phyloP scores from a whole-genome alignment of 2,888 invertebrate genomes.

The Phaedon cochleariae region DNA sequence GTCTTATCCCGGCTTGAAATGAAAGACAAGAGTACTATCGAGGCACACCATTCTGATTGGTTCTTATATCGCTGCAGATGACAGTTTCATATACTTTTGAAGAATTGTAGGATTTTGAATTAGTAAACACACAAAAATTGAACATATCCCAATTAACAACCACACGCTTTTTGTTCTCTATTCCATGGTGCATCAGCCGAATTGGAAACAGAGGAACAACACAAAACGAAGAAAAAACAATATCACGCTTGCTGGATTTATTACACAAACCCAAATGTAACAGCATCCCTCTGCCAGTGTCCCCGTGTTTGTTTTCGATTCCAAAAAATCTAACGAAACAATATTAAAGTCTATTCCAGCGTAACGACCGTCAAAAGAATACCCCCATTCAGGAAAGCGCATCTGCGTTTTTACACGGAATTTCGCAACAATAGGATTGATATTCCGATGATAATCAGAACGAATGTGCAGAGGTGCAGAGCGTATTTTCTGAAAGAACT shows the following conservation, averaged over 20 bases:
- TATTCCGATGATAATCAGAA: constrained; percentile 1
- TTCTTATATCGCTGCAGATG: too few relatives aligned
- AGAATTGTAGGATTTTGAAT: too few relatives aligned
- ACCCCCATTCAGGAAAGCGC: constrained; percentile 23
- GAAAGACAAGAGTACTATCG: too few relatives aligned
- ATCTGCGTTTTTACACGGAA: constrained; percentile 32
- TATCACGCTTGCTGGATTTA: constrained; percentile 13
- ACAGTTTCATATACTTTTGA: too few relatives aligned
- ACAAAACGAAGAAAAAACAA: constrained; percentile 5
- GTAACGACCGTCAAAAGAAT: constrained; percentile 31
- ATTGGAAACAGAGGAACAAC: background rate
- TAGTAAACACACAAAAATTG: too few relatives aligned
- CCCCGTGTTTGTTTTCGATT: constrained; percentile 35
- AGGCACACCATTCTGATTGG: too few relatives aligned
- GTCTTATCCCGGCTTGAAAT: too few relatives aligned
- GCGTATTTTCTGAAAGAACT: background rate
- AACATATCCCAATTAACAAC: background rate
- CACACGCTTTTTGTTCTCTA: background rate
- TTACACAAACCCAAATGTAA: constrained; percentile 14
- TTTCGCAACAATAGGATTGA: constrained; percentile 19
- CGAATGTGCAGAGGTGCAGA: background rate
- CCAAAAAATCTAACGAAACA: constrained; percentile 32
- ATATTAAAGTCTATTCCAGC: constrained; percentile 29
- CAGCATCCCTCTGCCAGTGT: constrained; percentile 14
- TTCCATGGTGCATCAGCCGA: background rate